Evolutionary conservation across 2,797 vertebrate species (phyloP).

Genomic region (Lacerta viridis): DNA sequence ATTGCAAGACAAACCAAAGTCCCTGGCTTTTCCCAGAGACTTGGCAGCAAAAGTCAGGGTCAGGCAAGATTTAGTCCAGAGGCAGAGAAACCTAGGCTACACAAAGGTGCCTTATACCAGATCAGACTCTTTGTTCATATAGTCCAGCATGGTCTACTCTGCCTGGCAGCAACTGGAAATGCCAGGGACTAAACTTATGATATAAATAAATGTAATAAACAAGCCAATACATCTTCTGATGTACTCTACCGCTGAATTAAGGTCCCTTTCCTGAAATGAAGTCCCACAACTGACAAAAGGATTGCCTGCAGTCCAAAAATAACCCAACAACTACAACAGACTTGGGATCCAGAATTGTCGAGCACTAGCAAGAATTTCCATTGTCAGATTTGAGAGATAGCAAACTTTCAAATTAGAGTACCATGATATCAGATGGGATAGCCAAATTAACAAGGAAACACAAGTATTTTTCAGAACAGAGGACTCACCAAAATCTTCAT

Average conservation of each 20-base stretch:
- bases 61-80: neutral
- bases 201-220: no score
- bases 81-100: neutral
- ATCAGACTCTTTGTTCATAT: no score
- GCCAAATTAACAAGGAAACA: no score
- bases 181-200: neutral
- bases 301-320: neutral
- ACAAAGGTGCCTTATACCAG: neutral
- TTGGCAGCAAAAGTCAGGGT: neutral
- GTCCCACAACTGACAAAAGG: neutral
- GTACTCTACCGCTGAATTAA: no score
- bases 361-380: no score
- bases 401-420: no score
- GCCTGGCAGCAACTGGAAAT: neutral
- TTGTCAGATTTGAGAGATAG: no score
- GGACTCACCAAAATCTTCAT: constrained; percentile 90
- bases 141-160: neutral
- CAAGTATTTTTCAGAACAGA: no score
- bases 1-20: neutral
- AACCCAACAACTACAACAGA: neutral
- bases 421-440: no score
- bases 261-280: neutral
- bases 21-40: neutral
- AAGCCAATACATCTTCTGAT: neutral
- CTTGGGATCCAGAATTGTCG: no score